A percentile compares a stretch with the other conserved stretches of the same genome.
Conservation (phyloP, 2,797 vertebrate genomes). For the Zenarchopterus dispar region DNA sequence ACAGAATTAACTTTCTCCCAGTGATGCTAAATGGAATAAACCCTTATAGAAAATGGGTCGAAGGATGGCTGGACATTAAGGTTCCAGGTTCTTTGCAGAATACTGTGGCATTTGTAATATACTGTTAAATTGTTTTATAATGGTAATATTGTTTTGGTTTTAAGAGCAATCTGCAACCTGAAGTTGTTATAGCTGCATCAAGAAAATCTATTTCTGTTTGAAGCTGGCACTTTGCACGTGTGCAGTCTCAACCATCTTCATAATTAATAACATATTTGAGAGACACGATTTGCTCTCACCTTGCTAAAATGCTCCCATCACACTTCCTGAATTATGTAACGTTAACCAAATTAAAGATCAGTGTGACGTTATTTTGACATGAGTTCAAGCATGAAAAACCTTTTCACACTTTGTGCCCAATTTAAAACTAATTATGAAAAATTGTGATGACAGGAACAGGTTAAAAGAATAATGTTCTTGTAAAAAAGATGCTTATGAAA, state of each 20-base stretch:
- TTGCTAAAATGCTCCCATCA: conserved; percentile 25
- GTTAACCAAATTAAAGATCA: conserved; percentile 38
- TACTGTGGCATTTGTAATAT: conserved; percentile 17
- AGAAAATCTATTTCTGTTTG: conserved; percentile 38
- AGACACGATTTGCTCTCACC: conserved; percentile 21
- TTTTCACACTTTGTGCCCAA: conserved; percentile 16
- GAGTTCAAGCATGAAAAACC: conserved; percentile 26
- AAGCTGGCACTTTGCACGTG: conserved; percentile 43
- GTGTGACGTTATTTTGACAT: conserved; percentile 19
- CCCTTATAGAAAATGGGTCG: too few relatives aligned
- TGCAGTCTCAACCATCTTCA: conserved; percentile 52
- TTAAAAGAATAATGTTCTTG: background rate
- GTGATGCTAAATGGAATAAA: too few relatives aligned
- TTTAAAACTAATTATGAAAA: conserved; percentile 18
- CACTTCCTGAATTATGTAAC: conserved; percentile 51
- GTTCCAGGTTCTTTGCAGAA: conserved; percentile 19
- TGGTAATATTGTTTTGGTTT: conserved; percentile 11
- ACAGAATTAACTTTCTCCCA: background rate
- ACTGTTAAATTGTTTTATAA: too few relatives aligned
- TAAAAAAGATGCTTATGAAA: conserved; percentile 14
- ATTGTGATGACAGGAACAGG: conserved; percentile 5
- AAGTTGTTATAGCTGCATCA: conserved; percentile 31
- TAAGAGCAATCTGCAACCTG: background rate
- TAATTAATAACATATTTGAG: conserved; percentile 56
- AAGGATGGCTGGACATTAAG: too few relatives aligned